Percentiles rank a stretch among this genome's conserved stretches.
phyloP scores from a whole-genome alignment of 2,797 vertebrate genomes.

The Periparus ater region DNA sequence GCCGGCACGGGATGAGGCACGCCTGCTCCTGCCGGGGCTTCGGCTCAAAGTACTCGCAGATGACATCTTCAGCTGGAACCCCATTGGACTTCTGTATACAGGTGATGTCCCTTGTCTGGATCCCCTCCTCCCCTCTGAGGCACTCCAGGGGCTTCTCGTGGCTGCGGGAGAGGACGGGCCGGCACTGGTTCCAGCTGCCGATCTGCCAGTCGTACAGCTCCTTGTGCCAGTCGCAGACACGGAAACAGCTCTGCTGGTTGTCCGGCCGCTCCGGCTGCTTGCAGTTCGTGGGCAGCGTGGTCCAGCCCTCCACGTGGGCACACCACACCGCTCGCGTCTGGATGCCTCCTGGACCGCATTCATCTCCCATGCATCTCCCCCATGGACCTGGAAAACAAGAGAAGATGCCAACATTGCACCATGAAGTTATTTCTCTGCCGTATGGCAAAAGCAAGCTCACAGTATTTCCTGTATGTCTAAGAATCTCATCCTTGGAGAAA shows the following conservation, averaged over 20 bases:
- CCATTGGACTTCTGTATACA: constrained; percentile 86
- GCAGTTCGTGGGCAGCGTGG: constrained; percentile 93
- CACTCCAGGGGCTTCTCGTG: constrained; percentile 81
- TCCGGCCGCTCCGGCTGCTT: constrained; percentile 84
- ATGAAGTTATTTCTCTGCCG: not conserved
- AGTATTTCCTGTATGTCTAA: not conserved
- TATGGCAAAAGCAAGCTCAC: not conserved
- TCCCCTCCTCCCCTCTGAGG: constrained; percentile 88
- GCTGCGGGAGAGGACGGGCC: constrained; percentile 83
- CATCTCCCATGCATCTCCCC: constrained; percentile 97
- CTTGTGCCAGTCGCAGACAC: constrained; percentile 96
- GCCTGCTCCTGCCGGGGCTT: constrained; percentile 94
- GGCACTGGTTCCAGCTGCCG: constrained; percentile 88
- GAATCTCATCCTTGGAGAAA: not conserved
- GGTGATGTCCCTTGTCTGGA: constrained; percentile 89
- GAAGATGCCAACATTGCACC: not conserved
- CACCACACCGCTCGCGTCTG: constrained; percentile 97
- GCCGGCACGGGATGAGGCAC: constrained; percentile 93
- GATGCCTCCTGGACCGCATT: constrained; percentile 94
- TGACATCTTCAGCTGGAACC: constrained; percentile 84
- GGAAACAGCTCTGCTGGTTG: constrained; percentile 95
- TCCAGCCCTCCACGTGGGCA: constrained; percentile 95
- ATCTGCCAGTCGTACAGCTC: constrained; percentile 93
- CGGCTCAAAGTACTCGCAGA: constrained; percentile 97
- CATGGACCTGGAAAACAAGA: constrained; percentile 85